Base-by-base conservation (phyloP, 2,113 vertebrate genomes). In the Collichthys lucidus region DNA sequence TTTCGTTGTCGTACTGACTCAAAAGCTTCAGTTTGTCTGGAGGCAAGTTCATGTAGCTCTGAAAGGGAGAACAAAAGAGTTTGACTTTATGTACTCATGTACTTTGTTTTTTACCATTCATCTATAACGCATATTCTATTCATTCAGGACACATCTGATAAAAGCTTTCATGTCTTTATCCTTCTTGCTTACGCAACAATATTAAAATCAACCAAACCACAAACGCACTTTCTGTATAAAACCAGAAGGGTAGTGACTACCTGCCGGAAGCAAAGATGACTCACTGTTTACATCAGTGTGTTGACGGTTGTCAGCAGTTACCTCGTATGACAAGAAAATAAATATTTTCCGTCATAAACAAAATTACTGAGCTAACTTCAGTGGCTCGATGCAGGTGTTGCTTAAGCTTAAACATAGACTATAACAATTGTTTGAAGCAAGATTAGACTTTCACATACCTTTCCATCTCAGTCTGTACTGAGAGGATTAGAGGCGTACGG, bases 31-130 rank as follows among this genome's bases (percentile, higher is more conserved):
- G 95, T 93, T 99, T 99, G 74, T 99, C 98, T 0, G 97, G 97
- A 7, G 98, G 98, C 85, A 99, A 90, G 94, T 99, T 99, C 97
- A 99, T 99, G 82, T 96, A 93, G 90, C 96, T 97, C 98, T 99
- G 93, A 87, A 74, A 92, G 64, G 2, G 35, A 69, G 78, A 66
- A 0, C 69, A 44, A 29, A 68, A 63, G n/a, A 67, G 26, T 52
- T 47, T 55, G 4, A 70, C 9, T 53, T 35, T 35, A 35, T 35
- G 31, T 8, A 7, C 31, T 7, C 4, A 56, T 46, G 9, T 15
- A 17, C 40, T 44, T 44, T 16, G 3, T 53, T 10, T 14, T 52
- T 4, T 14, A n/a, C 1, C 20, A n/a, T 15, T 40, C 31, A 50
- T 42, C 0, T 20, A 6, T n/a, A 11, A 35, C 29, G 20, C 8